Percentiles rank a stretch among this genome's conserved stretches.
Evolutionary conservation across 2,113 vertebrate species (phyloP).

Genomic region (Ageneiosus marmoratus): DNA sequence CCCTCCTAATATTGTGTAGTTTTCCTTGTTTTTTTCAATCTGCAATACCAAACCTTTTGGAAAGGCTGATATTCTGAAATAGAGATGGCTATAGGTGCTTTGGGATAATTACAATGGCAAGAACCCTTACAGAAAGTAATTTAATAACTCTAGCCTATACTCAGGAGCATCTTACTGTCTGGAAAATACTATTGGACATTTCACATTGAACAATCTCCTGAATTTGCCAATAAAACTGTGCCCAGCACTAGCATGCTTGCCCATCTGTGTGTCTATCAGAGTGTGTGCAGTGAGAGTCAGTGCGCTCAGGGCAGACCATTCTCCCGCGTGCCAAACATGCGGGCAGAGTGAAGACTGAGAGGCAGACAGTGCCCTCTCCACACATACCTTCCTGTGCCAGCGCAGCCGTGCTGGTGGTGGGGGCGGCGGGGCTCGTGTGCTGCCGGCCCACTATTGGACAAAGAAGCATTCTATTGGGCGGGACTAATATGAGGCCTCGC

Average conservation of each 20-base stretch:
- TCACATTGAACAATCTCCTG: conserved; percentile 4
- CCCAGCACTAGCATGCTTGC: conserved; percentile 38
- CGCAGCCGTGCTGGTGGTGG: conserved; percentile 89
- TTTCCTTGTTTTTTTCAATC: neutral
- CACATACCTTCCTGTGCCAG: conserved; percentile 94
- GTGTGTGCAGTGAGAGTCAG: conserved; percentile 55
- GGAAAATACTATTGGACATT: conserved; percentile 3
- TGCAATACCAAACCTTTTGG: neutral
- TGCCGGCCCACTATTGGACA: conserved; percentile 95
- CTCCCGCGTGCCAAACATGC: conserved; percentile 71
- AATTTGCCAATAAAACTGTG: conserved; percentile 14
- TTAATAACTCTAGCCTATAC: neutral
- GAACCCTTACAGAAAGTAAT: neutral
- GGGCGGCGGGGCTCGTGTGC: conserved; percentile 91
- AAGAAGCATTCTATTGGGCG: conserved; percentile 81
- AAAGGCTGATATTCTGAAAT: neutral
- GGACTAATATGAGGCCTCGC: conserved; percentile 58
- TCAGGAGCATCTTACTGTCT: neutral
- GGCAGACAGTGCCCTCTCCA: conserved; percentile 59
- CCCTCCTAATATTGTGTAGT: too few species aligned
- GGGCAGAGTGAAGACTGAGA: conserved; percentile 64
- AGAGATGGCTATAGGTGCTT: neutral
- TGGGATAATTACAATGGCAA: neutral
- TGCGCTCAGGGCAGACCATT: conserved; percentile 49
- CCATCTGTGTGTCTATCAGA: conserved; percentile 26